Evolutionary conservation across 2,113 vertebrate genomes (phyloP).

Genomic region (Catharus minimus): DNA sequence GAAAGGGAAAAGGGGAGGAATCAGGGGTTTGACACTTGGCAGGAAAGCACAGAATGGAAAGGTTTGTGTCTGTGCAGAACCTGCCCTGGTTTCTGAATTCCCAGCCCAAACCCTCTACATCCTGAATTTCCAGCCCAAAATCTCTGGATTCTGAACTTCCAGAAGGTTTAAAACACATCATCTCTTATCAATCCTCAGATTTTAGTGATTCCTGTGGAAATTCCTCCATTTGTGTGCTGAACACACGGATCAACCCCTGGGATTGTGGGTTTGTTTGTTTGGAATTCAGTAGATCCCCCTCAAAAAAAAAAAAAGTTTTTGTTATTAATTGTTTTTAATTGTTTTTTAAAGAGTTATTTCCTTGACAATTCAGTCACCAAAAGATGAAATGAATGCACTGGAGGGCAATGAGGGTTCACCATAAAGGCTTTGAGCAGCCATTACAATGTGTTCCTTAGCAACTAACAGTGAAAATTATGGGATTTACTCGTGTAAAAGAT

Average conservation of each 20-base stretch:
- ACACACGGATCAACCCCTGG: neutral
- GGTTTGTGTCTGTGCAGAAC: neutral
- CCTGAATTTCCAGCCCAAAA: neutral
- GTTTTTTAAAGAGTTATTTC: constrained; percentile 52
- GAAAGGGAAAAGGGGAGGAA: neutral
- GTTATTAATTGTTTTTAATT: no score
- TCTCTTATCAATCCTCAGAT: neutral
- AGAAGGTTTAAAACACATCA: neutral
- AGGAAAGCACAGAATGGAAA: rapidly evolving
- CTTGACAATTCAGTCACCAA: constrained; percentile 41
- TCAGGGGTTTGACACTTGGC: neutral
- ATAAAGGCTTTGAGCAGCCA: constrained; percentile 48
- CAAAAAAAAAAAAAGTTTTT: no score
- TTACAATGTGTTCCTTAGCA: constrained; percentile 76
- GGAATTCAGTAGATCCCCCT: neutral
- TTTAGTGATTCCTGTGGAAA: neutral
- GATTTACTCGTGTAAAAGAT: constrained; percentile 45
- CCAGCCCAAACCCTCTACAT: no score
- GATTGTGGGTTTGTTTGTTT: neutral
- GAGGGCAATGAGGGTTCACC: constrained; percentile 18
- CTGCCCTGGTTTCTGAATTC: neutral
- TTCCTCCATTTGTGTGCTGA: neutral
- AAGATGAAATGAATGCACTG: constrained; percentile 41
- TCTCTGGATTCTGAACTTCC: neutral
- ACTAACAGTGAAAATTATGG: constrained; percentile 68